Base-by-base conservation (phyloP, 2,113 vertebrate genomes). In the Chelonoidis abingdonii region DNA sequence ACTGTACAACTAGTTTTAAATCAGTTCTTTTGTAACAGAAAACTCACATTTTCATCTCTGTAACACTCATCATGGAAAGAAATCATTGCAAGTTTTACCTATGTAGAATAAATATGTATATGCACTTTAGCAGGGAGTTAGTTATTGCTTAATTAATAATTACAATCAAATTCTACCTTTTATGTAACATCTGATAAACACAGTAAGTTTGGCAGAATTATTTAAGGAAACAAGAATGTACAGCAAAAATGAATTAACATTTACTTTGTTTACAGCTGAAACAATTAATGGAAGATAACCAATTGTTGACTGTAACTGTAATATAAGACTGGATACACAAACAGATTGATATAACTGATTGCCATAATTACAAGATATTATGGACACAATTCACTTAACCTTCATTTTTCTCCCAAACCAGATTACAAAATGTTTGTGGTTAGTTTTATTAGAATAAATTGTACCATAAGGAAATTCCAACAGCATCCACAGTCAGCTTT, bases 341-440 rank as follows among this genome's bases (percentile, higher is more conserved):
- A 95, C 24, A 87, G 6, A 35, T 22, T 31, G 80, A 92, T 94
- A 75, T 62, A 92, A 62, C 56, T 59, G 44, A n/a, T 82, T 89
- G 92, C 65, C 81, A 80, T 90, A 93, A 97, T 87, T 90, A 90
- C 76, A 87, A 86, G 91, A n/a, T 82, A 27, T 1, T 38, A 92
- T 69, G 38, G 93, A 9, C 13, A 53, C 79, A 54, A 52, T 92
- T 44, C 29, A 59, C 69, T 92, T 91, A 21, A 54, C 13, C 41
- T 19, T 88, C 52, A 80, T 52, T 12, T 57, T 92, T 80, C 44
- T 90, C 35, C 59, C 27, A 49, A 10, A 82, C n/a, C 52, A 80
- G 38, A 53, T 27, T 62, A 44, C 57, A 57, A 10, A 89, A 83
- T 21, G 53, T 65, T 4, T 93, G 65, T 80, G 53, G 89, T 88